phyloP scores from a whole-genome alignment of 2,113 vertebrate species.

The Anarrhichthys ocellatus region DNA sequence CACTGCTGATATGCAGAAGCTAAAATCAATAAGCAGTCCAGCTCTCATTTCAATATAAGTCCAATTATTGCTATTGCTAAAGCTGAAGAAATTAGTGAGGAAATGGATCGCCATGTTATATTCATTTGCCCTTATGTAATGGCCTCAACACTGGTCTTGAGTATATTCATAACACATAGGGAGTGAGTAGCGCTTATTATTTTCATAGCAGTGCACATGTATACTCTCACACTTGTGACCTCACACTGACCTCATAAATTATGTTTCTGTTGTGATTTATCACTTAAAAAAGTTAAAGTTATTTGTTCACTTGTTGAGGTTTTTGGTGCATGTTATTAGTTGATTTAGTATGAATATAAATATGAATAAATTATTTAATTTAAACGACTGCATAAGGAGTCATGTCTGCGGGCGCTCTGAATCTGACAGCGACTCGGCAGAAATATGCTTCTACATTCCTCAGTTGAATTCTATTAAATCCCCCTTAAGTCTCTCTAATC shows the following conservation, averaged over 20 bases:
- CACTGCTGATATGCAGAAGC: constrained; percentile 82
- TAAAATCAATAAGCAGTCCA: constrained; percentile 77
- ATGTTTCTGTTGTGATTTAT: background rate
- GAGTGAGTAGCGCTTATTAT: background rate
- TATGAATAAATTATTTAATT: constrained; percentile 32
- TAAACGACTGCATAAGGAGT: constrained; percentile 21
- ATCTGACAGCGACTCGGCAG: constrained; percentile 35
- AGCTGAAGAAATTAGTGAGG: constrained; percentile 67
- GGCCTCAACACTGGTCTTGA: constrained; percentile 22
- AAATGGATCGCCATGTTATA: constrained; percentile 63
- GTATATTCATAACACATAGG: constrained; percentile 11
- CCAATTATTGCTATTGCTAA: constrained; percentile 78
- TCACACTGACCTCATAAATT: background rate
- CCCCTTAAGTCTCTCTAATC: constrained; percentile 85
- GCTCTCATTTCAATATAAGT: constrained; percentile 81
- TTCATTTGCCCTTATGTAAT: constrained; percentile 58
- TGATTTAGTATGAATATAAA: constrained; percentile 23
- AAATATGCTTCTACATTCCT: constrained; percentile 66
- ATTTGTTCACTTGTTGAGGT: background rate
- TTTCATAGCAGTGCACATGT: constrained; percentile 4
- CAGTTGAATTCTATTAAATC: constrained; percentile 69
- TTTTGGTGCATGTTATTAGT: constrained; percentile 12
- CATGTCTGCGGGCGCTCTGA: background rate
- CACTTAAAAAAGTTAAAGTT: background rate
- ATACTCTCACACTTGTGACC: background rate